These are phyloP conservation scores for Sebastes umbrosus DNA, from an alignment of 2,797 vertebrate genomes.

Conservation along the genomic window DNA sequence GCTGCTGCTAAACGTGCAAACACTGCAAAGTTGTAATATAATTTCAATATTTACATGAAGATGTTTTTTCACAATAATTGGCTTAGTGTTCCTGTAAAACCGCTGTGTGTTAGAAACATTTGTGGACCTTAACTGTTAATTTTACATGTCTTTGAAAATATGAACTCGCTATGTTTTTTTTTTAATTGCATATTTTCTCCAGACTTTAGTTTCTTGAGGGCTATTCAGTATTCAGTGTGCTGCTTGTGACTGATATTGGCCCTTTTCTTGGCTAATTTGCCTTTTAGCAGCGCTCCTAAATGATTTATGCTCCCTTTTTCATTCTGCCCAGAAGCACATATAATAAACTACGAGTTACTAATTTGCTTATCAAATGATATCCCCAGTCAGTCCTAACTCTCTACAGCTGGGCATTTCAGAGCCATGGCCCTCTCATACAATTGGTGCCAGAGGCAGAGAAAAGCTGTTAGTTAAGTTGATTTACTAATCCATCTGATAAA, in stretches of 20 bases:
- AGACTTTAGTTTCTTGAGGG: not conserved
- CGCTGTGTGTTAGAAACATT: not conserved
- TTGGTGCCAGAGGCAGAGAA: not conserved
- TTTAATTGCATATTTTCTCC: not conserved
- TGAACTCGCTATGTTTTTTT: not conserved
- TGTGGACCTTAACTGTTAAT: not conserved
- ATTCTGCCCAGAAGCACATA: not conserved
- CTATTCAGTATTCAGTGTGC: not conserved
- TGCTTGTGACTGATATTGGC: not conserved
- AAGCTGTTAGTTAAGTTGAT: slow-evolving; percentile 5
- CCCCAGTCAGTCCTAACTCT: not conserved
- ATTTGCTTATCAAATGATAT: slow-evolving; percentile 5
- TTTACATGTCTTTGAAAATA: not conserved
- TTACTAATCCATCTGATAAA: slow-evolving; percentile 4
- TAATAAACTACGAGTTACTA: not conserved
- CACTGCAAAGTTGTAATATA: not conserved
- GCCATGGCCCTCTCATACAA: not conserved
- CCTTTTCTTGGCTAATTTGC: not conserved
- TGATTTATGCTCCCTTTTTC: not conserved
- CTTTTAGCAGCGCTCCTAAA: not conserved
- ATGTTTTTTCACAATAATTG: not conserved
- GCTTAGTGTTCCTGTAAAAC: not conserved
- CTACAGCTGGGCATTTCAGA: not conserved
- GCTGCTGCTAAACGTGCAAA: not conserved
- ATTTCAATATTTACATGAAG: not conserved